These are phyloP conservation scores for Corythaixoides concolor DNA, from an alignment of 2,113 vertebrate species.

Conservation along the genomic window DNA sequence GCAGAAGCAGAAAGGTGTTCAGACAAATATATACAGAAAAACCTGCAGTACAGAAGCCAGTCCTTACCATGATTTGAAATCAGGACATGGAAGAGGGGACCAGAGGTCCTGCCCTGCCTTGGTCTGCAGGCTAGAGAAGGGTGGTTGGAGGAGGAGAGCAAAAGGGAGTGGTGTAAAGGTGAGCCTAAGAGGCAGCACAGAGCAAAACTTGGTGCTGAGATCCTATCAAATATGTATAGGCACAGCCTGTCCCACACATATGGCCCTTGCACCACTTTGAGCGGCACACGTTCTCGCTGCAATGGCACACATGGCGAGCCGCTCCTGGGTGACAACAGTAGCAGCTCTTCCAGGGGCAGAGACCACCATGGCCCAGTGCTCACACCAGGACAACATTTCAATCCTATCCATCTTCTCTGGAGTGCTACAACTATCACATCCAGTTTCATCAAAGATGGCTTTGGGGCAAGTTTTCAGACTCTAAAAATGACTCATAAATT, in stretches of 20 bases:
- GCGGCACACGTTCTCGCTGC: not conserved
- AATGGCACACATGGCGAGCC: rapidly evolving
- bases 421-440: not conserved
- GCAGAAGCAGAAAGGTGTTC: not conserved
- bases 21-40: not conserved
- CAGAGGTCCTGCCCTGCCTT: not conserved
- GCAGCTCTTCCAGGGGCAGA: not conserved
- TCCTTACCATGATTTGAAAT: not conserved
- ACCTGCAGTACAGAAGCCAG: not conserved
- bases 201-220: not conserved
- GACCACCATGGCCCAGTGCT: not conserved
- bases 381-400: not conserved
- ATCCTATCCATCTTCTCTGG: not conserved
- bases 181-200: not conserved
- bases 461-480: not conserved
- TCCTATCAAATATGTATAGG: not conserved
- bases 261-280: not conserved
- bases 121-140: not conserved
- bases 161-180: not conserved
- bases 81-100: not conserved
- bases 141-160: not conserved
- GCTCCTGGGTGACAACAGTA: not conserved
- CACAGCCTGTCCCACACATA: not conserved
- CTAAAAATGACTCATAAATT: not conserved
- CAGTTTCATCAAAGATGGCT: not conserved